These are phyloP conservation scores for Notodonta ziczac DNA, from an alignment of 2,888 invertebrate species.

Conservation along the genomic window DNA sequence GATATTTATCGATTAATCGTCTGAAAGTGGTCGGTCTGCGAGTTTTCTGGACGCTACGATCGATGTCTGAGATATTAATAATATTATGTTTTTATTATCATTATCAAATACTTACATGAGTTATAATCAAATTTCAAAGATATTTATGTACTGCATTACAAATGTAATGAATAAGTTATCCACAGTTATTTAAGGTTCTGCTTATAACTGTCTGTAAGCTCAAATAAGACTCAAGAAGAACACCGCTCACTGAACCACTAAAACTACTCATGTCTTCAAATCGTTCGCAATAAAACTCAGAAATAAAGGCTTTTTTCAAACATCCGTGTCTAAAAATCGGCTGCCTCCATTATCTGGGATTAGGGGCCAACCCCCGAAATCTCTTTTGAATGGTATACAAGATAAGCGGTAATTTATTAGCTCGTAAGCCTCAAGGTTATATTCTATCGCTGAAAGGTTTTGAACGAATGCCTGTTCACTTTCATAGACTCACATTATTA, in stretches of 20 bases:
- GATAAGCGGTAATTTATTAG: slow-evolving; percentile 52
- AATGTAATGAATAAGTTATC: no score
- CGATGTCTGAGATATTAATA: no score
- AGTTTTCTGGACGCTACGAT: no score
- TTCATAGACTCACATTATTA: background rate
- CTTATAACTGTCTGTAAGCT: no score
- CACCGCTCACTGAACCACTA: background rate
- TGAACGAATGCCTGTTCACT: slow-evolving; percentile 13
- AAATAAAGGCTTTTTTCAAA: slow-evolving; percentile 27
- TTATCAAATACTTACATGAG: no score
- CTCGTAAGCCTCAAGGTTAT: slow-evolving; percentile 26
- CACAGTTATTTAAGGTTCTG: no score
- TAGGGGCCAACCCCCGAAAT: slow-evolving; percentile 46
- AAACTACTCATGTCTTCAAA: background rate
- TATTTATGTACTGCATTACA: no score
- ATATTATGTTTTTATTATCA: no score
- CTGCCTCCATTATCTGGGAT: slow-evolving; percentile 50
- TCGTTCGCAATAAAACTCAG: slow-evolving; percentile 9
- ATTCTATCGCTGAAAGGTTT: slow-evolving; percentile 25
- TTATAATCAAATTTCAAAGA: no score
- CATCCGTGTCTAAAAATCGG: slow-evolving; percentile 41
- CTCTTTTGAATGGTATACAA: slow-evolving; percentile 54
- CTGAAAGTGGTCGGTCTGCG: no score
- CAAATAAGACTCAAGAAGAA: no score
- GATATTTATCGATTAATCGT: no score